These are phyloP conservation scores for Bilobella aurantiaca DNA, from an alignment of 1,140 invertebrate species.

Conservation along the genomic window DNA sequence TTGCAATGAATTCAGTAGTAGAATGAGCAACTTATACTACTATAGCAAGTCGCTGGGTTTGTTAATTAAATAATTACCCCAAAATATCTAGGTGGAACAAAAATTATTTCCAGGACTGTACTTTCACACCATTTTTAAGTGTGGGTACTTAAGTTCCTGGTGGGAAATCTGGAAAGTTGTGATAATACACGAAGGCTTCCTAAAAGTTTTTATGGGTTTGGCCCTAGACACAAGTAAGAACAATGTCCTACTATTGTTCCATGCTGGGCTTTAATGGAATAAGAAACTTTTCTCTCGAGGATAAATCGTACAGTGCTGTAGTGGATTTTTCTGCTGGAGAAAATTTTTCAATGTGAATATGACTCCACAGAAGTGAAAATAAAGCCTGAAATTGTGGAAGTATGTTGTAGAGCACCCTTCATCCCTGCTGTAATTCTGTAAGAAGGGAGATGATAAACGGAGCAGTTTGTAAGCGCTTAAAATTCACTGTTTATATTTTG, in stretches of 20 bases:
- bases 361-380: too few relatives aligned
- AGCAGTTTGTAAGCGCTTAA: not conserved
- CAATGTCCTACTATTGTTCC: not conserved
- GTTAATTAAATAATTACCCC: too few relatives aligned
- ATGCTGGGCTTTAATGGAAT: not conserved
- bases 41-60: too few relatives aligned
- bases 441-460: not conserved
- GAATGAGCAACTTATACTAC: too few relatives aligned
- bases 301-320: too few relatives aligned
- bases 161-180: not conserved
- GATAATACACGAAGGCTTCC: not conserved
- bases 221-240: not conserved
- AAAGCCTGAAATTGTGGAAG: too few relatives aligned
- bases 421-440: not conserved
- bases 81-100: too few relatives aligned
- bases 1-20: too few relatives aligned
- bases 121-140: not conserved
- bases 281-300: not conserved
- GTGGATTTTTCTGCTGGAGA: too few relatives aligned
- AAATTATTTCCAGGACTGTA: too few relatives aligned
- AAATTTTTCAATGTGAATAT: not conserved
- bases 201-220: not conserved
- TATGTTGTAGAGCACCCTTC: not conserved
- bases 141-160: not conserved
- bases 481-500: not conserved